phyloP scores from a whole-genome alignment of 2,797 vertebrate species.

The Taenioides sp. region DNA sequence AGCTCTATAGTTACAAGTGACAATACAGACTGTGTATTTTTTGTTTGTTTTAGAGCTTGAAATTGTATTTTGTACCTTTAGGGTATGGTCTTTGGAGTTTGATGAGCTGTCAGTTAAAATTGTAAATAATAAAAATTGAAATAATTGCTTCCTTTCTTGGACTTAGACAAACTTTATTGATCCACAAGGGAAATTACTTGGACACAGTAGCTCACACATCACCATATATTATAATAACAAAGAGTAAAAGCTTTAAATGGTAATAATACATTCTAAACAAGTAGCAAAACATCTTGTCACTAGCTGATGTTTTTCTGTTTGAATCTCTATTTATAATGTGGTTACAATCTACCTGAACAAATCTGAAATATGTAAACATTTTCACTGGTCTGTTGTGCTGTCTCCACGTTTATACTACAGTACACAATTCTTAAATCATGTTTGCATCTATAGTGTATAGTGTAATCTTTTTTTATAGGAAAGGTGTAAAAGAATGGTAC shows the following conservation, averaged over 20 bases:
- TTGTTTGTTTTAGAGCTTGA: neutral
- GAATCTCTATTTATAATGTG: neutral
- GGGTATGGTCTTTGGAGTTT: no score
- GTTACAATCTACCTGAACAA: neutral
- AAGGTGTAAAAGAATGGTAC: conserved; percentile 11
- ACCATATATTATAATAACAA: no score
- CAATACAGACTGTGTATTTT: neutral
- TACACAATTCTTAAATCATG: neutral
- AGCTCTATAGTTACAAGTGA: conserved; percentile 1
- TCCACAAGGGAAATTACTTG: no score
- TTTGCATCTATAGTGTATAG: neutral
- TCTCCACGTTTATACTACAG: neutral
- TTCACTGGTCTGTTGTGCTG: neutral
- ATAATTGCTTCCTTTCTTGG: no score
- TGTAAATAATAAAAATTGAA: no score
- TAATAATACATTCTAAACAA: no score
- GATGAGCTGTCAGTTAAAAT: neutral
- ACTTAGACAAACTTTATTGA: no score
- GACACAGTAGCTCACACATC: no score
- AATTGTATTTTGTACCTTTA: neutral
- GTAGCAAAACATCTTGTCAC: no score
- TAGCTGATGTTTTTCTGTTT: neutral
- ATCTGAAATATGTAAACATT: neutral
- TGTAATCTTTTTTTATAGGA: neutral
- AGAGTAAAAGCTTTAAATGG: no score